These are phyloP conservation scores for Sericinus montela DNA, from an alignment of 2,888 invertebrate species.

Conservation along the genomic window DNA sequence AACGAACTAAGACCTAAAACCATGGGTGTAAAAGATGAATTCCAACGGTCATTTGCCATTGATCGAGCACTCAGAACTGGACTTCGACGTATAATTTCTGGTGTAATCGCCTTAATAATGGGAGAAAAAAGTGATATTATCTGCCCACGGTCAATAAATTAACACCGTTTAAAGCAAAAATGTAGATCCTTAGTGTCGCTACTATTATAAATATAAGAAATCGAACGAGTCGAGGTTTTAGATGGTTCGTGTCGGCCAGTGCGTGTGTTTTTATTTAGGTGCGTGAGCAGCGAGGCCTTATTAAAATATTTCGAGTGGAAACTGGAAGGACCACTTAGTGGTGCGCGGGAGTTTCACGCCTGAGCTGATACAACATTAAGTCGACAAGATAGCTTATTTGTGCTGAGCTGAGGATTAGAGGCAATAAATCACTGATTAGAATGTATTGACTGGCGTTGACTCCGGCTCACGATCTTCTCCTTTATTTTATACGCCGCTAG, in stretches of 20 bases:
- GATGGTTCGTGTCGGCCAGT: constrained; percentile 56
- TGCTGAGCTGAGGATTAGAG: constrained; percentile 77
- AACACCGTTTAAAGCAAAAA: constrained; percentile 79
- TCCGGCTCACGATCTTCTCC: constrained; percentile 57
- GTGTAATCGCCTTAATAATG: constrained; percentile 79
- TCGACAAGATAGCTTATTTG: constrained; percentile 80
- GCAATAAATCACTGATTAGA: constrained; percentile 79
- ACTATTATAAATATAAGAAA: constrained; percentile 74
- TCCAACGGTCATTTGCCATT: constrained; percentile 30
- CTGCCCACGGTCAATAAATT: constrained; percentile 80
- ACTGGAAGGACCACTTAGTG: constrained; percentile 80
- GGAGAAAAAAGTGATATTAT: constrained; percentile 78
- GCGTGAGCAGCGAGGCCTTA: constrained; percentile 78
- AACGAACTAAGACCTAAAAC: constrained; percentile 35
- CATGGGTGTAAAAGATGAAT: constrained; percentile 30
- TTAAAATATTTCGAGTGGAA: constrained; percentile 80
- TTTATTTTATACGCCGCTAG: constrained; percentile 61
- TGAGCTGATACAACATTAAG: constrained; percentile 77
- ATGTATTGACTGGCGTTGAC: constrained; percentile 77
- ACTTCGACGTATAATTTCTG: constrained; percentile 76
- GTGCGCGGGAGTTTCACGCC: constrained; percentile 79
- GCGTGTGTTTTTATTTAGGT: constrained; percentile 75
- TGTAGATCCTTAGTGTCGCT: constrained; percentile 77
- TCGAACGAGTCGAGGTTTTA: constrained; percentile 53
- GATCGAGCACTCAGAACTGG: constrained; percentile 57